Base-by-base conservation (phyloP, 2,113 vertebrate genomes). In the Nothobranchius kuhntae region DNA sequence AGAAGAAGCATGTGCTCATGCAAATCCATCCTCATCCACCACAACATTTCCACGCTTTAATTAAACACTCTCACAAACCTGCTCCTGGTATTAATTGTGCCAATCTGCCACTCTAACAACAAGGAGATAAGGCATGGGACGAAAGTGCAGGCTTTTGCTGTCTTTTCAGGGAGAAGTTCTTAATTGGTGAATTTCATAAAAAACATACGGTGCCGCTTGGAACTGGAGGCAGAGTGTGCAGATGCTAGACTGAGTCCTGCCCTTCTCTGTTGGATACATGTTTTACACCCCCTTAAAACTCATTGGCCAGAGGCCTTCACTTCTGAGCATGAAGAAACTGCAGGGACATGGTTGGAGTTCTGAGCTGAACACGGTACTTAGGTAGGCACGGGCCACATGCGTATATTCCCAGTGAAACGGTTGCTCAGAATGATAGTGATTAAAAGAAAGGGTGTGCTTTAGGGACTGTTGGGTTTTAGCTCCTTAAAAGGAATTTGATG, bases 401-500 rank as follows among this genome's bases (percentile, higher is more conserved):
- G 21, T 21, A 21, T 59, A 73, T 52, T 70, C 56, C 61, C 52
- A 35, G 52, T 65, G 52, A 80, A 80, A 61, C 17, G 17, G 40
- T 71, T 67, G 47, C 35, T 68, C 48, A 68, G 53, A 82, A 77
- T 73, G 61, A 53, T 53, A 17, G 9, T 80, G 30, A 65, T 83
- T 79, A 61, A 40, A 40, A 72, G 57, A 66, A 73, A 56, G 48
- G 65, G 52, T 68, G 36, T 50, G 26, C 66, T 78, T 77, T 80
- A 63, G 60, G 65, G 62, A 45, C 52, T 64, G 47, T 48, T 45
- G 59, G 45, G 68, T 82, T 87, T 83, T 73, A 80, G 62, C 66
- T 77, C 71, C 60, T 79, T 88, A 80, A 89, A 89, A 89, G 82
- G 84, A 84, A 87, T 89, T n/a, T 78, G 83, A 84, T 91, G 87